Evolutionary conservation across 2,113 vertebrate genomes (phyloP).

Genomic region (Stigmatopora argus): DNA sequence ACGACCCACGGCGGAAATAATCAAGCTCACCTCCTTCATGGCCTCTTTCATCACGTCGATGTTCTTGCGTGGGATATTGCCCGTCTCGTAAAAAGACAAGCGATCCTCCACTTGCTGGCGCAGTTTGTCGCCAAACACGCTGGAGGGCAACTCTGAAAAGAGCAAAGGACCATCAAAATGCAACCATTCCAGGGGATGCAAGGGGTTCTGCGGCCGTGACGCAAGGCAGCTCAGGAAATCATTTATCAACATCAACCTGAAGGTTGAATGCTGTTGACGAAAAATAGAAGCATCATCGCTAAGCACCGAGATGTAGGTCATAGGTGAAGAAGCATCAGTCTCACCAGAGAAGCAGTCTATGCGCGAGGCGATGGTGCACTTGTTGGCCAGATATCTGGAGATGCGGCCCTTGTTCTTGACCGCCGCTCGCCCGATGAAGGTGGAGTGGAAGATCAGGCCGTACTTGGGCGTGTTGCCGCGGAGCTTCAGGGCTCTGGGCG

Average conservation of each 20-base stretch:
- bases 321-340: background rate
- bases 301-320: constrained; percentile 8
- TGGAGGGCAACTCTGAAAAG: constrained; percentile 81
- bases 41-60: constrained; percentile 94
- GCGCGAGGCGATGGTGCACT: constrained; percentile 91
- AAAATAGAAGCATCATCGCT: constrained; percentile 92
- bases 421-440: constrained; percentile 92
- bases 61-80: constrained; percentile 86
- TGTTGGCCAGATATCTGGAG: constrained; percentile 96
- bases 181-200: fast-evolving
- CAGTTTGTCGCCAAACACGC: constrained; percentile 88
- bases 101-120: constrained; percentile 91
- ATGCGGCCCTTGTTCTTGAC: constrained; percentile 97
- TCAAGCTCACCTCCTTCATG: constrained; percentile 72
- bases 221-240: constrained; percentile 76
- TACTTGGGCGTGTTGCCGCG: constrained; percentile 95
- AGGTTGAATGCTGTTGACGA: constrained; percentile 92
- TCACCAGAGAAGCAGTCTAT: constrained; percentile 96
- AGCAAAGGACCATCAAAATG: background rate
- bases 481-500: constrained; percentile 86
- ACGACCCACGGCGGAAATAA: background rate
- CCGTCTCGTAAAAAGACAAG: constrained; percentile 88
- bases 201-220: background rate
- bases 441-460: constrained; percentile 95
- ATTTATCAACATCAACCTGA: constrained; percentile 80